phyloP scores from a whole-genome alignment of 1,140 invertebrate genomes.

The Chrysomallon squamiferum region DNA sequence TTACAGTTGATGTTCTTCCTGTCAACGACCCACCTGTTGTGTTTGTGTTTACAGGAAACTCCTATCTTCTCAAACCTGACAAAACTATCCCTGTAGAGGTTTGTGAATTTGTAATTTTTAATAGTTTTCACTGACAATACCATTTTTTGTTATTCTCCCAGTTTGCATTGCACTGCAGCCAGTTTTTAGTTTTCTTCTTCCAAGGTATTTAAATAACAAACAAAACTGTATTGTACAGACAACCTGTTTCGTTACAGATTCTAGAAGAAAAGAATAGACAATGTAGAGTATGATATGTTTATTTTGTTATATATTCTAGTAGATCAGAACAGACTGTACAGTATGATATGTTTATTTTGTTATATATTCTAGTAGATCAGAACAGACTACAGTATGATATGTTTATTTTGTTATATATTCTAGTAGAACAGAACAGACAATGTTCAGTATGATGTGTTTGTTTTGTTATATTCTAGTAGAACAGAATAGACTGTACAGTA shows the following conservation, averaged over 20 bases:
- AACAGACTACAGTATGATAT: not conserved
- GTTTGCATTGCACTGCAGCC: not conserved
- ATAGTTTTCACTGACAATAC: not conserved
- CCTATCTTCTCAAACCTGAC: not conserved
- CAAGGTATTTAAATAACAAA: not conserved
- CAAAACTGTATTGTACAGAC: too few relatives aligned
- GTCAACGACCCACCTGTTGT: not conserved
- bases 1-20: not conserved
- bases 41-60: not conserved
- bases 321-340: not conserved
- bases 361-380: not conserved
- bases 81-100: not conserved
- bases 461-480: too few relatives aligned
- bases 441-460: too few relatives aligned
- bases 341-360: not conserved
- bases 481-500: too few relatives aligned
- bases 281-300: too few relatives aligned
- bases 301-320: not conserved
- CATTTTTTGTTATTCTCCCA: not conserved
- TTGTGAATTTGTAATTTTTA: too few relatives aligned
- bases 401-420: not conserved
- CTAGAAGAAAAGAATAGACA: too few relatives aligned
- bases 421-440: too few relatives aligned
- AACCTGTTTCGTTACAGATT: too few relatives aligned
- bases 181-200: not conserved